Base-by-base conservation (phyloP, 1,140 invertebrate genomes). In the Bombus vancouverensis region DNA sequence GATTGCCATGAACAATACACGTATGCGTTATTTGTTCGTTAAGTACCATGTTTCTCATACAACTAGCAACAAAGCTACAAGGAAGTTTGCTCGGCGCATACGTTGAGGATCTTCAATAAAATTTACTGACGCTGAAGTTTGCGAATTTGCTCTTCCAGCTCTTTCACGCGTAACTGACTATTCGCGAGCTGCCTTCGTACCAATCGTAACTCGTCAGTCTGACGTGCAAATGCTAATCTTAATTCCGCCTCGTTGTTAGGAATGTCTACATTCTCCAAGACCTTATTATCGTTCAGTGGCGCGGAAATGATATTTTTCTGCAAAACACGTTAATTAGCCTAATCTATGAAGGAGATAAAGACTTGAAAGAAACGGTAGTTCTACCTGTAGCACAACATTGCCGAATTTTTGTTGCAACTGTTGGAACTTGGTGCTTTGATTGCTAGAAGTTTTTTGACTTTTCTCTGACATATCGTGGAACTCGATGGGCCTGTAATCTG, bases 401-500 rank as follows among this genome's bases (percentile, higher is more conserved):
- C 96, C 96, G 92, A 97, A 97, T 94, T 97, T 97, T 66, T 96
- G 96, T 89, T 97, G 97, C 85, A 97, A 95, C 88, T 97, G 96
- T 86, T 97, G 97, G 92, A 97, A 97, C 93, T 97, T 97, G 1
- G 97, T 97, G 87, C 96, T 97, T 91, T 97, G 97, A 93, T 97
- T 97, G 25, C 96, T 96, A 68, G 95, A 97, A 13, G 97, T 97
- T 92, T 97, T 98, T 86, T 97, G 96, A 74, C 95, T 96, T 89
- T 97, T 97, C 87, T 97, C 97, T 32, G 95, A 96, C 81, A 96
- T 94, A 62, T 94, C 93, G 59, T 93, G 91, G 1, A 93, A 95
- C 89, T 96, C 96, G 9, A 97, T 95, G 10, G 97, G 97, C 88
- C 98, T 95, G 94, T 98, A 98, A 95, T 98, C 98, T 59, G 98